These are phyloP conservation scores for Rhodophaea formosa DNA, from an alignment of 2,888 invertebrate species.

Conservation along the genomic window DNA sequence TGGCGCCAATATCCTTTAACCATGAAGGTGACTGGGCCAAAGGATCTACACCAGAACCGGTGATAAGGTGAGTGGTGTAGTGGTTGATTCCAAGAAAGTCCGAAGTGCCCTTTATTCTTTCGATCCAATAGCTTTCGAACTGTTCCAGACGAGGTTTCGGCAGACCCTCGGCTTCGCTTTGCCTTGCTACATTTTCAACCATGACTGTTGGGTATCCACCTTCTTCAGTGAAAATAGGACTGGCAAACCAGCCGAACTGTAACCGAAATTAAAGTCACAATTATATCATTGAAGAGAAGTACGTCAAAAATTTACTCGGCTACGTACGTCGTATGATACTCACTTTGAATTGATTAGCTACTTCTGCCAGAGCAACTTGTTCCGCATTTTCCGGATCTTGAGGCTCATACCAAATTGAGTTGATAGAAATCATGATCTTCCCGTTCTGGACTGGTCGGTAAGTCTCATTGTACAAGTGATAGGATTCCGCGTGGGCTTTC, in stretches of 20 bases:
- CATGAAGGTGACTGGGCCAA: conserved; percentile 71
- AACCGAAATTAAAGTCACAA: neutral
- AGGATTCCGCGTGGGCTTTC: conserved; percentile 85
- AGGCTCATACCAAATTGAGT: conserved; percentile 78
- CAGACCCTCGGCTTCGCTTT: conserved; percentile 67
- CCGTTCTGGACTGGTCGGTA: conserved; percentile 81
- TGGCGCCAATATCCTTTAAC: conserved; percentile 74
- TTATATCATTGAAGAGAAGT: neutral
- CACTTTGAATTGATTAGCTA: conserved; percentile 77
- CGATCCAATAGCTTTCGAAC: conserved; percentile 69
- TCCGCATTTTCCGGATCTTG: conserved; percentile 62
- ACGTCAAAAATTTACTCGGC: neutral
- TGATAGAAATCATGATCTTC: conserved; percentile 76
- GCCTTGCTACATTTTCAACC: conserved; percentile 67
- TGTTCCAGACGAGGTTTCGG: conserved; percentile 65
- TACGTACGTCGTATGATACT: conserved; percentile 20
- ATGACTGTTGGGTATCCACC: conserved; percentile 76
- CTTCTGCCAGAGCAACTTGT: conserved; percentile 70
- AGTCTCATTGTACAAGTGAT: conserved; percentile 82
- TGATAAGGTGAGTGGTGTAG: conserved; percentile 72
- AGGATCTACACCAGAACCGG: conserved; percentile 66
- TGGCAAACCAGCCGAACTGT: conserved; percentile 80
- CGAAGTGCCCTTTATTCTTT: conserved; percentile 72
- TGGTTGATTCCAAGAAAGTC: conserved; percentile 78
- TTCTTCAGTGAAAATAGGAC: conserved; percentile 73